Conservation (phyloP, 2,888 invertebrate genomes). For the Smittia sp. region DNA sequence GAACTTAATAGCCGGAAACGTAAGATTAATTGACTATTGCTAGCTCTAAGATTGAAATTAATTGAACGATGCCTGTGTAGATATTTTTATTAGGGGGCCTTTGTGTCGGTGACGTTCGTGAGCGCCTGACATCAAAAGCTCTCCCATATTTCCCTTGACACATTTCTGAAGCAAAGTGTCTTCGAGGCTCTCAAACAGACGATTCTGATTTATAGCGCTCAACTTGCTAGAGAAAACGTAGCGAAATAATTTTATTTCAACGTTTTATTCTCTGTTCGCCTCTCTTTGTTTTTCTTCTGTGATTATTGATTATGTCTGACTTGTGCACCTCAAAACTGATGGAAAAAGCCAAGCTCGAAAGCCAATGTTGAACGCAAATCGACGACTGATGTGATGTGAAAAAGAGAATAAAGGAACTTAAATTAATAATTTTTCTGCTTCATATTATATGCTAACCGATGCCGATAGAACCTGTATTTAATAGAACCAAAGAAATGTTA, state of each 20-base stretch:
- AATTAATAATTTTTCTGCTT: background rate
- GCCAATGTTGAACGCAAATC: background rate
- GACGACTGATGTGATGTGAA: slow-evolving; percentile 10
- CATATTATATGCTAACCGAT: background rate
- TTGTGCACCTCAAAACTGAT: background rate
- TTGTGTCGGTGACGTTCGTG: no score
- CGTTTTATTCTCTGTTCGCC: background rate
- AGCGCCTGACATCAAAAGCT: no score
- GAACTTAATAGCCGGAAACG: background rate
- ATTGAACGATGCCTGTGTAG: slow-evolving; percentile 21
- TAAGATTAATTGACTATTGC: slow-evolving; percentile 38
- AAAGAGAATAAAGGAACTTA: background rate
- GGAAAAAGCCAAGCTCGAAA: background rate
- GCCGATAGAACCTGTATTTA: background rate
- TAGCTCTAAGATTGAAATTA: slow-evolving; percentile 35
- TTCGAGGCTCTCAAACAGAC: background rate
- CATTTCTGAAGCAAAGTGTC: no score
- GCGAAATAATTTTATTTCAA: background rate
- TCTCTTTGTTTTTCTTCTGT: background rate
- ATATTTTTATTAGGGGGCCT: background rate
- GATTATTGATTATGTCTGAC: slow-evolving; percentile 5
- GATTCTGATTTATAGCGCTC: background rate
- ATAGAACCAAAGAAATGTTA: slow-evolving; percentile 17
- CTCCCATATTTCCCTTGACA: no score
- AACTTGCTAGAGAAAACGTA: background rate